These are phyloP conservation scores for Eupithecia subumbrata DNA, from an alignment of 2,888 invertebrate genomes.

Conservation along the genomic window DNA sequence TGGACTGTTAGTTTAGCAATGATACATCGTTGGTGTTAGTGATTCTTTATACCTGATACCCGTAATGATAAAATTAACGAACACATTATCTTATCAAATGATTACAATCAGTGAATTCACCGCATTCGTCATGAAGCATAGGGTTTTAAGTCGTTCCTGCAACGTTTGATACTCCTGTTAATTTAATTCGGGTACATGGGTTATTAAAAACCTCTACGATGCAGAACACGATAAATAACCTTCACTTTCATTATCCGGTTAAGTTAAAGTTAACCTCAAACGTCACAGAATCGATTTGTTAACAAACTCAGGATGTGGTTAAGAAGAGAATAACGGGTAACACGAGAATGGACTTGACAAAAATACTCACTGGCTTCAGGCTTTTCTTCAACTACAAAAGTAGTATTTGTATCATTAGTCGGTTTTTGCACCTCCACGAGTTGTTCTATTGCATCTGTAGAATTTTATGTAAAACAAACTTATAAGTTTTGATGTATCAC, in stretches of 20 bases:
- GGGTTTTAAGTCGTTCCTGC: constrained; percentile 53
- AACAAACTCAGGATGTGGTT: constrained; percentile 52
- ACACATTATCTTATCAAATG: constrained; percentile 70
- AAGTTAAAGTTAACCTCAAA: constrained; percentile 52
- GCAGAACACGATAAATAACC: constrained; percentile 47
- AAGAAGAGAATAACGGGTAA: constrained; percentile 53
- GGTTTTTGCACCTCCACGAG: constrained; percentile 79
- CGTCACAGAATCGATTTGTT: constrained; percentile 63
- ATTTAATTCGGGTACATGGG: background rate
- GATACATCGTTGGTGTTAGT: constrained; percentile 62
- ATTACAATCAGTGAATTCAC: constrained; percentile 58
- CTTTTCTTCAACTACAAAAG: constrained; percentile 72
- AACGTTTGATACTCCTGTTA: constrained; percentile 47
- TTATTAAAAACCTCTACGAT: constrained; percentile 28
- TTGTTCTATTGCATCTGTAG: constrained; percentile 78
- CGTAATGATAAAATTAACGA: constrained; percentile 57
- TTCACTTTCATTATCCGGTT: constrained; percentile 60
- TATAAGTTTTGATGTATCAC: constrained; percentile 49
- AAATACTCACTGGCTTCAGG: constrained; percentile 79
- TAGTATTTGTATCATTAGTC: constrained; percentile 71
- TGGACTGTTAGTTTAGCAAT: constrained; percentile 64
- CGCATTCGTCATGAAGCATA: constrained; percentile 61
- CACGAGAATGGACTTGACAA: constrained; percentile 59
- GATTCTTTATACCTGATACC: constrained; percentile 58
- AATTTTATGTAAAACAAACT: constrained; percentile 74